A percentile compares a stretch with the other conserved stretches of the same genome.
Evolutionary conservation across 2,888 invertebrate species (phyloP).

Genomic region (Galerucella calmariensis): DNA sequence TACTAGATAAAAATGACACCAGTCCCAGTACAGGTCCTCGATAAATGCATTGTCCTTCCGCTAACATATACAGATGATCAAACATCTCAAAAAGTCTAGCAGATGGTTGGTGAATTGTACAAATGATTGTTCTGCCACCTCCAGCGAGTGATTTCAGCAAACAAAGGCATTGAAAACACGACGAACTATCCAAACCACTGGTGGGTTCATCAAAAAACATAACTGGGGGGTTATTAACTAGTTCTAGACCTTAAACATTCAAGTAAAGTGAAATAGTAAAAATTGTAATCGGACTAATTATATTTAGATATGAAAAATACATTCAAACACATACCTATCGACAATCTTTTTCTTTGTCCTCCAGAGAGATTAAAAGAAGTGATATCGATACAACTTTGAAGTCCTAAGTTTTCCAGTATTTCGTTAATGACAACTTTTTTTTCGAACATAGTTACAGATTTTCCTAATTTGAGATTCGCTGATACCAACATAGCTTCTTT

Average conservation of each 20-base stretch:
- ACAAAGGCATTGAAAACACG: conserved; percentile 87
- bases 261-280: background rate
- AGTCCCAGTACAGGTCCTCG: conserved; percentile 85
- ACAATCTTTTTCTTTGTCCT: conserved; percentile 80
- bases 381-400: conserved; percentile 83
- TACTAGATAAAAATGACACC: conserved; percentile 87
- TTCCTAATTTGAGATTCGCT: conserved; percentile 91
- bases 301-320: background rate
- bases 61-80: conserved; percentile 89
- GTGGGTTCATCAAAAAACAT: conserved; percentile 98
- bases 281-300: background rate
- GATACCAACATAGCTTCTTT: conserved; percentile 94
- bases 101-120: conserved; percentile 96
- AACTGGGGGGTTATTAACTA: conserved; percentile 95
- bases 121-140: conserved; percentile 91
- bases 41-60: conserved; percentile 94
- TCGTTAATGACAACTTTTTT: conserved; percentile 86
- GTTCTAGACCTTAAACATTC: conserved; percentile 69
- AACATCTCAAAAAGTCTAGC: conserved; percentile 96
- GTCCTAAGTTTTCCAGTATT: conserved; percentile 85
- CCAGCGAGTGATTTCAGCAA: conserved; percentile 88
- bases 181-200: conserved; percentile 92
- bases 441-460: conserved; percentile 76
- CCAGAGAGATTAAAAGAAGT: conserved; percentile 86
- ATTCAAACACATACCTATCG: conserved; percentile 5